Percentiles rank a stretch among this genome's conserved stretches.
phyloP scores from a whole-genome alignment of 2,113 vertebrate species.

The Naja naja region DNA sequence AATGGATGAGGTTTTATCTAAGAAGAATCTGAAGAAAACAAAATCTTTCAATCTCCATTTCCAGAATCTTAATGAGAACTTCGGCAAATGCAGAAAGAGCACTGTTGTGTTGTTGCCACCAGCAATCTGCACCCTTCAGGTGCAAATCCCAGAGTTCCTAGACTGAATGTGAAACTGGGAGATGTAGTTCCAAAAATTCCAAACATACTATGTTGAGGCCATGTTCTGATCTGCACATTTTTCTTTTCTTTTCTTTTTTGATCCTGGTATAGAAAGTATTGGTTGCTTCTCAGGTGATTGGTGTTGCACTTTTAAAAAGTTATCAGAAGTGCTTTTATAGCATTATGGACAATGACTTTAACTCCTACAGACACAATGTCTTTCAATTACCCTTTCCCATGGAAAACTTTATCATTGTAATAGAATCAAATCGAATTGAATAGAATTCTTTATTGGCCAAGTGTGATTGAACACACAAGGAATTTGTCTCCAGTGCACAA shows the following conservation, averaged over 20 bases:
- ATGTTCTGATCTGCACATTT: neutral
- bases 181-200: neutral
- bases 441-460: too few relatives aligned
- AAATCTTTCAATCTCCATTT: neutral
- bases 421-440: too few relatives aligned
- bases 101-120: too few relatives aligned
- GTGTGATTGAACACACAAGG: too few relatives aligned
- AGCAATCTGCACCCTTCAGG: neutral
- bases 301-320: neutral
- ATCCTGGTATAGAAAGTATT: neutral
- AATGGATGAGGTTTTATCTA: neutral
- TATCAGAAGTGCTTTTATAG: neutral
- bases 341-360: neutral
- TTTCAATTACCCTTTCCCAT: neutral
- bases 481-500: too few relatives aligned
- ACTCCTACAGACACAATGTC: neutral
- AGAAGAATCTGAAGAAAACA: neutral
- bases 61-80: neutral
- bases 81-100: neutral
- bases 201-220: neutral
- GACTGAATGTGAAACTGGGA: neutral
- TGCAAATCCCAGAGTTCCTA: neutral
- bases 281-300: neutral
- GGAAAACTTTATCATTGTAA: neutral
- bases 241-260: neutral